Percentiles rank a stretch among this genome's conserved stretches.
phyloP scores from a whole-genome alignment of 2,888 invertebrate genomes.

The Galeopsomyia nigrocyanea region DNA sequence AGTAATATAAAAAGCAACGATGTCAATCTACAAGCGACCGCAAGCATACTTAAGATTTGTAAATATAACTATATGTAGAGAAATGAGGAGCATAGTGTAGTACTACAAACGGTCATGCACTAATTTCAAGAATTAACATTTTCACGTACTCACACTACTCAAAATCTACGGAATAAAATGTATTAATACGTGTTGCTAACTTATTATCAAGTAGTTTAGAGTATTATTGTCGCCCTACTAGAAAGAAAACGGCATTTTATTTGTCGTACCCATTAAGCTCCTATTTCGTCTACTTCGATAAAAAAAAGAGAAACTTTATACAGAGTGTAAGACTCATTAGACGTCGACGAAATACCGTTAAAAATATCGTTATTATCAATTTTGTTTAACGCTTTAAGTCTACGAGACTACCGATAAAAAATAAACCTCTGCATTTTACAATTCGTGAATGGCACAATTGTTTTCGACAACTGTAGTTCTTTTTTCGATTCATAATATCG shows the following conservation, averaged over 20 bases:
- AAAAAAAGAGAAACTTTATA: constrained; percentile 34
- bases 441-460: constrained; percentile 46
- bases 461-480: constrained; percentile 24
- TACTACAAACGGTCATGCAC: too few relatives aligned
- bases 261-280: not conserved
- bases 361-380: constrained; percentile 29
- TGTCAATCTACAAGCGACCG: constrained; percentile 26
- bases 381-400: constrained; percentile 18
- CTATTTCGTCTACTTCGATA: constrained; percentile 14
- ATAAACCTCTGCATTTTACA: constrained; percentile 44
- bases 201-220: too few relatives aligned
- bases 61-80: too few relatives aligned
- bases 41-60: too few relatives aligned
- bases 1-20: constrained; percentile 14
- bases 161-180: too few relatives aligned
- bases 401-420: constrained; percentile 36
- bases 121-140: too few relatives aligned
- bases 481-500: constrained; percentile 18
- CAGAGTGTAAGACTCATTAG: constrained; percentile 32
- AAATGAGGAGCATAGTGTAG: too few relatives aligned
- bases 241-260: too few relatives aligned
- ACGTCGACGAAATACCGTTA: constrained; percentile 34
- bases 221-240: too few relatives aligned
- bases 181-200: too few relatives aligned
- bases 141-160: too few relatives aligned